Evolutionary conservation across 2,888 invertebrate species (phyloP), one percentile per base, ranked within the genome.

Genomic region (Sphaeridia pumilis): DNA sequence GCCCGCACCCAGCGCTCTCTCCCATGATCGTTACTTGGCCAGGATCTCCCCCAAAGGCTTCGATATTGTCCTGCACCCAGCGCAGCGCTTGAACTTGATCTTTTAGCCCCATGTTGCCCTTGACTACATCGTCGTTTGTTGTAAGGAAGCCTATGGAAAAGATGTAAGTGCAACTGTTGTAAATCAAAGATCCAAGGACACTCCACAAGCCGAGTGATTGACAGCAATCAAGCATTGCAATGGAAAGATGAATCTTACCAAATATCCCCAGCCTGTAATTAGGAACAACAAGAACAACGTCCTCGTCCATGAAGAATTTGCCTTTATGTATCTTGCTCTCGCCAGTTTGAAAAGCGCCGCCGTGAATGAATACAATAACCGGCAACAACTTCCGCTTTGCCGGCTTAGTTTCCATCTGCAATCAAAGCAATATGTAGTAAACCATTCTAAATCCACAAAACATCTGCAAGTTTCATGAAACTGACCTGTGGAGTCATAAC

Each of bases 261-360:
- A 46, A 31, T 20, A 46, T 46, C 17, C 46, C 46, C 7, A 52
- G 24, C 34, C 52, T 7, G 20, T 52, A 52, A 17, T 52, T 52
- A 10, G 45, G 25, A 4, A 45, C 45, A 12, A 52, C 52, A 3
- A 52, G 41, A 3, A 52, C 52, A 2, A 52, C 20, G 24, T 52
- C 46, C 31, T 52, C 52, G 21, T 52, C 52, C 25, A 42, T 42
- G 28, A 52, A 52, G 17, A 46, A 52, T 42, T 45, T 46, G 24
- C 52, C 52, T 22, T 38, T 28, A 26, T 46, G 45, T 20, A 46
- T 27, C 10, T 46, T 46, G 2, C 28, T 34, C 17, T 31, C 31
- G 10, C 46, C 46, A 27, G 24, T 25, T 21, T 46, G 22, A 21
- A 28, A 46, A 5, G 46, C 46, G 21, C 46, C 46, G 20, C 52